Evolutionary conservation across 2,797 vertebrate species (phyloP).

Genomic region (Melanogrammus aeglefinus): DNA sequence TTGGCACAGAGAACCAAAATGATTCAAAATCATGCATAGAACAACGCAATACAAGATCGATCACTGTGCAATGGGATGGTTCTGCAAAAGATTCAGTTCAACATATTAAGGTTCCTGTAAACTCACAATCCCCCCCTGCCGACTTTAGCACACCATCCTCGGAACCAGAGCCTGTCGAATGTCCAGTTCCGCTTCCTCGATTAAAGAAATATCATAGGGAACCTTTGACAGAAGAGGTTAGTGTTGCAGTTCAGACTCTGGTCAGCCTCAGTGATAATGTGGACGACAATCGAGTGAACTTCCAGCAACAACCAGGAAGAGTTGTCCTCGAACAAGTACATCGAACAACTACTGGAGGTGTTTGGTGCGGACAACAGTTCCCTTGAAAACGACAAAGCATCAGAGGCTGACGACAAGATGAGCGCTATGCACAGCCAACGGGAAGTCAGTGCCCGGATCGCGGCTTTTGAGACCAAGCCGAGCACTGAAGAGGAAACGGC

Average conservation of each 20-base stretch:
- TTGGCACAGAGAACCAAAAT: conserved; percentile 18
- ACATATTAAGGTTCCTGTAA: conserved; percentile 7
- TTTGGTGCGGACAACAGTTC: conserved; percentile 43
- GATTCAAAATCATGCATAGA: conserved; percentile 24
- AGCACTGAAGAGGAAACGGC: conserved; percentile 54
- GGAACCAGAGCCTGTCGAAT: conserved; percentile 53
- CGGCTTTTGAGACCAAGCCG: conserved; percentile 86
- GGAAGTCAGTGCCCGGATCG: conserved; percentile 83
- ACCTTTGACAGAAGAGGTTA: conserved; percentile 60
- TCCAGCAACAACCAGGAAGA: conserved; percentile 22
- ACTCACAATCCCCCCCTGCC: neutral
- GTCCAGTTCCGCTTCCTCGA: conserved; percentile 86
- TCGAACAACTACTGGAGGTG: conserved; percentile 65
- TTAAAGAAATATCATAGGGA: conserved; percentile 76
- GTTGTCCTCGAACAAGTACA: conserved; percentile 44
- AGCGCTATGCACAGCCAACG: conserved; percentile 74
- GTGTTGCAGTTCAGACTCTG: conserved; percentile 53
- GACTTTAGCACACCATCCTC: conserved; percentile 51
- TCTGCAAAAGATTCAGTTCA: neutral
- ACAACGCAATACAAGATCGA: conserved; percentile 37
- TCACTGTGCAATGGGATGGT: conserved; percentile 55
- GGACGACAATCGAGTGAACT: conserved; percentile 17
- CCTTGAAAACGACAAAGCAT: neutral
- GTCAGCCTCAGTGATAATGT: conserved; percentile 46
- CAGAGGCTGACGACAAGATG: conserved; percentile 73